Base-by-base conservation (phyloP, 2,113 vertebrate species). In the Gorsachius goisagi region DNA sequence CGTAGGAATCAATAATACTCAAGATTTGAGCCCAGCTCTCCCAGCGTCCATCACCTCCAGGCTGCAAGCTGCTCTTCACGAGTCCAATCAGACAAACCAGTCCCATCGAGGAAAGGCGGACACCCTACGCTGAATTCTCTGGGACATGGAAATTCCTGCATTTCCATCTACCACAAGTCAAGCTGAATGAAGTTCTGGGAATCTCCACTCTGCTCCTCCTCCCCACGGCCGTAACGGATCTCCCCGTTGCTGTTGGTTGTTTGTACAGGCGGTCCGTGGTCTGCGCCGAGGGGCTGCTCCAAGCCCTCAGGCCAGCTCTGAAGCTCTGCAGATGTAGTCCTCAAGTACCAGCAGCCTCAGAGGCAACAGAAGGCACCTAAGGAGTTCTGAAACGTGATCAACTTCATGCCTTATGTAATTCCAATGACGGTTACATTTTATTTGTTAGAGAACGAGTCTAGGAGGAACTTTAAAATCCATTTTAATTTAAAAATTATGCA, bases 401-500 rank as follows among this genome's bases (percentile, higher is more conserved):
- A 12, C 50, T 45, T n/a, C 1, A 7, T 23, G 23, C 26, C 17
- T 22, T 9, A 20, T 1, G 3, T 15, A 10, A n/a, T 5, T 44
- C 19, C 11, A 52, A 32, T 1, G 2, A 37, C 10, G 8, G 19
- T 23, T 41, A 14, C 4, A 7, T 4, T 5, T n/a, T 32, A 47
- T 62, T 14, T 49, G 23, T 15, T 20, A 35, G 56, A 52, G 55
- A 85, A 91, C 26, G 64, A 50, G 30, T 23, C 74, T 72, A 2
- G 2, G 33, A 39, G 26, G 39, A 66, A 21, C 3, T 41, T 44
- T 2, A 8, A 32, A 55, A 45, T 41, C 53, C 37, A n/a, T 55
- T 47, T 23, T 49, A 11, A 6, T 27, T 49, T 30, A 1, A n/a
- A 59, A 87, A 24, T 8, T 0, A 41, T 14, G 39, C 1, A 2